A percentile compares a stretch with the other conserved stretches of the same genome.
Evolutionary conservation across 2,888 invertebrate genomes (phyloP).

Genomic region (Sylvicola cinctus): DNA sequence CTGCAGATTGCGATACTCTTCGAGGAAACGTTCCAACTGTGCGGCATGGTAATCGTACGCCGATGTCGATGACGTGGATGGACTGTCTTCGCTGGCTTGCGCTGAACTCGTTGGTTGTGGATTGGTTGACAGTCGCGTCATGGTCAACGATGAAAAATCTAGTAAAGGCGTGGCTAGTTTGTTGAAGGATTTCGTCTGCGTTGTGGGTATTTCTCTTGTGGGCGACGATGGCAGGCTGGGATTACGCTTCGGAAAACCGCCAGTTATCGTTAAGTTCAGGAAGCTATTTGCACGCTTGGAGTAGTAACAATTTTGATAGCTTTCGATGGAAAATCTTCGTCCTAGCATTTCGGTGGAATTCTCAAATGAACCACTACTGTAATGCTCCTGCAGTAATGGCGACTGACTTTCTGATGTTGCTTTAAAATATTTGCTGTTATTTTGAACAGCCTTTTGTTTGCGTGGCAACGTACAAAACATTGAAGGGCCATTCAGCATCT

Average conservation of each 20-base stretch:
- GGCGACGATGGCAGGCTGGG: slow-evolving; percentile 47
- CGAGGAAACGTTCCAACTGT: slow-evolving; percentile 56
- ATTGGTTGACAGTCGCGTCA: too few relatives aligned
- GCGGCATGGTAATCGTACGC: slow-evolving; percentile 60
- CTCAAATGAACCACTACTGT: slow-evolving; percentile 45
- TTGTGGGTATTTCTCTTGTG: slow-evolving; percentile 21
- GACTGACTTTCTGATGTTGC: slow-evolving; percentile 47
- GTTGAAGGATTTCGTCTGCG: slow-evolving; percentile 1
- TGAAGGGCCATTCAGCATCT: slow-evolving; percentile 5
- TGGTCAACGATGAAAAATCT: slow-evolving; percentile 34
- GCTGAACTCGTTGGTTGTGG: slow-evolving; percentile 26
- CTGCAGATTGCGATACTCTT: slow-evolving; percentile 56
- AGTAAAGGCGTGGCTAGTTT: slow-evolving; percentile 37
- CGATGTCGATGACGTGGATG: slow-evolving; percentile 28
- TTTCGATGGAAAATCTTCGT: slow-evolving; percentile 30
- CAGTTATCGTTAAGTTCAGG: slow-evolving; percentile 36
- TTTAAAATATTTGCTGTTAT: slow-evolving; percentile 19
- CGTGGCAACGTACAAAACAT: slow-evolving; percentile 46
- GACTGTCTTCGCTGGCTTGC: too few relatives aligned
- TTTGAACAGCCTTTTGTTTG: slow-evolving; percentile 21
- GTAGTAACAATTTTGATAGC: slow-evolving; percentile 23
- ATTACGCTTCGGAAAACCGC: slow-evolving; percentile 21
- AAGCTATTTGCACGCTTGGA: slow-evolving; percentile 50
- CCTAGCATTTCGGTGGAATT: slow-evolving; percentile 33
- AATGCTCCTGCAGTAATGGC: slow-evolving; percentile 40